phyloP scores from a whole-genome alignment of 2,113 vertebrate species.

The Australoheros scitulus region DNA sequence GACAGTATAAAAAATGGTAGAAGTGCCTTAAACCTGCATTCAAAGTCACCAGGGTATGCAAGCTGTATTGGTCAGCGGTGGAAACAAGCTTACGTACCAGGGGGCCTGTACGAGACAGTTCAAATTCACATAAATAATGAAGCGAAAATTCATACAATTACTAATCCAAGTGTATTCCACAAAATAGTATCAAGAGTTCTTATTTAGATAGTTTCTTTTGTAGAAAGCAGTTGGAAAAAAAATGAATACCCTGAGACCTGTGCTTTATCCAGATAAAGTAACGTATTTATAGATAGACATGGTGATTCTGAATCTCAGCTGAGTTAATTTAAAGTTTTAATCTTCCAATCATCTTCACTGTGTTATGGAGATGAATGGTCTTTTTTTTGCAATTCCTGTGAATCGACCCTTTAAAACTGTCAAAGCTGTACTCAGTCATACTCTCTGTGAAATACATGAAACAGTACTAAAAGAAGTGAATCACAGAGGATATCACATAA shows the following conservation, averaged over 20 bases:
- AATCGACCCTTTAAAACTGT: not conserved
- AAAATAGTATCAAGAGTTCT: not conserved
- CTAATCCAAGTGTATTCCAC: not conserved
- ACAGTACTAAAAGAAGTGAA: slow-evolving; percentile 2
- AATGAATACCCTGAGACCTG: not conserved
- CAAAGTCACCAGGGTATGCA: not conserved
- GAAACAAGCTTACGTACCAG: not conserved
- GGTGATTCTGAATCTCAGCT: not conserved
- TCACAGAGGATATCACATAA: slow-evolving; percentile 8
- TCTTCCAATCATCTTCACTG: not conserved
- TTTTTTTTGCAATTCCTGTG: slow-evolving; percentile 7
- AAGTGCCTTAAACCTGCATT: not conserved
- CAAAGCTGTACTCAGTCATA: not conserved
- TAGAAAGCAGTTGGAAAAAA: not conserved
- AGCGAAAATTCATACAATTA: too few species aligned
- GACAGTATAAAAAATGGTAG: not conserved
- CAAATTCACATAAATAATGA: not conserved
- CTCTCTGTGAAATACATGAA: not conserved
- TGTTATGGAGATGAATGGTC: not conserved
- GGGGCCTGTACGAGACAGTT: not conserved
- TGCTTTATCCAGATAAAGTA: not conserved
- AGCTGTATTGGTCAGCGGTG: too few species aligned
- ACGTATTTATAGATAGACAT: not conserved
- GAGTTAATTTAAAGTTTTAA: not conserved
- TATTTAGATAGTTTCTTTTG: not conserved